Conservation (phyloP, 2,113 vertebrate species). For the Sebastes schlegelii region DNA sequence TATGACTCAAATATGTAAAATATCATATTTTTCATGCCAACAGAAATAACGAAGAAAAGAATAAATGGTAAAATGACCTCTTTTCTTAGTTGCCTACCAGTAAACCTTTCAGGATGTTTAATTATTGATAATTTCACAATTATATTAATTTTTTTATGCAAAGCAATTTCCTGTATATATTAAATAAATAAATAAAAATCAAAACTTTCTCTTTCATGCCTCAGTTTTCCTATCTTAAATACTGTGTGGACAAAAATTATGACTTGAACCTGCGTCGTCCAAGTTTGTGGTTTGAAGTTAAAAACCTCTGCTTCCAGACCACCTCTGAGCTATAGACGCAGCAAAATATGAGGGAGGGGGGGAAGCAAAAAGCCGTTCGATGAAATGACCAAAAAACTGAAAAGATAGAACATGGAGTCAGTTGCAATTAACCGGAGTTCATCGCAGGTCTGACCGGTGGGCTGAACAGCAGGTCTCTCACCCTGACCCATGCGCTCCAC, state of each 20-base stretch:
- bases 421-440: constrained; percentile 72
- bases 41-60: not conserved
- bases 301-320: constrained; percentile 57
- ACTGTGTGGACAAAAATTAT: constrained; percentile 38
- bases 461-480: constrained; percentile 75
- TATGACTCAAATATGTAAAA: not conserved
- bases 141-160: not conserved
- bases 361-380: constrained; percentile 5
- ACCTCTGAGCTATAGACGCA: constrained; percentile 52
- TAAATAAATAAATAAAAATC: no score
- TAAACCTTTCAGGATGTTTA: not conserved
- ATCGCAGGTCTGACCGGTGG: constrained; percentile 62
- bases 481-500: constrained; percentile 81
- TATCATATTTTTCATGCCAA: not conserved
- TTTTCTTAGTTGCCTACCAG: not conserved
- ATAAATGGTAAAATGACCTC: not conserved
- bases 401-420: constrained; percentile 55
- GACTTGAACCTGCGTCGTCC: constrained; percentile 24
- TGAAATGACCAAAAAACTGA: constrained; percentile 60
- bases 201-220: not conserved
- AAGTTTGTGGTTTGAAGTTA: constrained; percentile 60
- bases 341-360: constrained; percentile 7
- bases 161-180: not conserved
- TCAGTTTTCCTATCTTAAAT: constrained; percentile 30
- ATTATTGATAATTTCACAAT: not conserved